Base-by-base conservation (phyloP, 2,888 invertebrate species). In the Polyommatus iphigenia region DNA sequence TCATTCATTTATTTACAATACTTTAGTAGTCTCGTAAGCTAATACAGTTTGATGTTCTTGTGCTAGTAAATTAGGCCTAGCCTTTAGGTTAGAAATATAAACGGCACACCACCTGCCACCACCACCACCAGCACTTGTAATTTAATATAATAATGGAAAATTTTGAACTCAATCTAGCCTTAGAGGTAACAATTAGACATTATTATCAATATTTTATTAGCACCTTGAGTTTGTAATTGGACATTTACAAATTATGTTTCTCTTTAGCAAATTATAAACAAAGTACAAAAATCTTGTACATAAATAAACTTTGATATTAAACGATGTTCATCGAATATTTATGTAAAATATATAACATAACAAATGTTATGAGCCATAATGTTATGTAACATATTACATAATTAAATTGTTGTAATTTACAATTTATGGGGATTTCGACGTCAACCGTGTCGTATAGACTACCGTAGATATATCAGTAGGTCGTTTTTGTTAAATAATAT, bases 351-450 rank as follows among this genome's bases (percentile, higher is more conserved):
- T 20, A 24, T 3, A 24, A 10, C 24, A 24, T 29, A 67, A 67
- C 29, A 67, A 67, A 15, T 67, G 62, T 67, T 67, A 24, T 67
- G 62, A 24, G 62, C 62, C 62, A 67, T 67, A 67, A 67, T 0
- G 4, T 67, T 67, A 29, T 29, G 13, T 29, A 29, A 62, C 24
- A 24, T 62, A 29, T 62, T 24, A 24, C 13, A 62, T n/a, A 67
- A 29, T 67, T 24, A 4, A 29, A 67, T 67, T 67, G 10, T 67
- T 24, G 62, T 67, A 15, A 67, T 24, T 29, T 67, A 15, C 24
- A 29, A 67, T 67, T 67, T 67, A 67, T 24, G 29, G 24, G 13
- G 4, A 13, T 67, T 67, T 13, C 10, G 13, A 24, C 13, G 24
- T 29, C 62, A 24, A 24, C 62, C 13, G 29, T 13, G 13, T 24